Conservation (phyloP, 2,797 vertebrate species). For the Characodon lateralis region DNA sequence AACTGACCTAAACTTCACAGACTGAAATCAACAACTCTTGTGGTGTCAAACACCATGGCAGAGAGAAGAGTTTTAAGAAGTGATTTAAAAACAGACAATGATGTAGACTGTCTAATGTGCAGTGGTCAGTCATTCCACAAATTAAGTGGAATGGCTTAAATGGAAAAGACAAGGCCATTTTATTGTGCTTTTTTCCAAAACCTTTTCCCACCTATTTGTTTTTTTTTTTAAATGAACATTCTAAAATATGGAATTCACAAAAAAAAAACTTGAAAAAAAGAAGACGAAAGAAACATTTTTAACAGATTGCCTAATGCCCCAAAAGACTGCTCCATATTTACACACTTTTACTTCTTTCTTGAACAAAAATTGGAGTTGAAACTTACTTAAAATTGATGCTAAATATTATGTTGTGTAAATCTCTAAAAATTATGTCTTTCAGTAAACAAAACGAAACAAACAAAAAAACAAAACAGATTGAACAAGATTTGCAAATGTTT, state of each 20-base stretch:
- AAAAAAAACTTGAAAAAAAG: neutral
- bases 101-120: no score
- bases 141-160: no score
- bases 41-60: no score
- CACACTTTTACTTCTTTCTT: neutral
- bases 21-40: no score
- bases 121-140: no score
- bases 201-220: neutral
- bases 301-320: neutral
- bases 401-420: conserved; percentile 39
- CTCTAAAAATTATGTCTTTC: conserved; percentile 24
- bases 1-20: no score
- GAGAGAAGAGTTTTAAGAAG: no score
- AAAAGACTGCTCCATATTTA: neutral
- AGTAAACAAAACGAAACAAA: conserved; percentile 48
- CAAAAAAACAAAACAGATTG: conserved; percentile 32
- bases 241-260: neutral
- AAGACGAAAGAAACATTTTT: neutral
- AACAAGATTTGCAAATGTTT: conserved; percentile 13
- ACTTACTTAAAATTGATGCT: conserved; percentile 30
- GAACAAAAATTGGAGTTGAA: neutral
- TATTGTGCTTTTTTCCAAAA: neutral
- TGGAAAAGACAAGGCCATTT: neutral
- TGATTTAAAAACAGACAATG: no score
- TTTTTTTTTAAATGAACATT: neutral